These are phyloP conservation scores for Ceratosolen solmsi DNA, from an alignment of 1,140 invertebrate genomes.

Conservation along the genomic window DNA sequence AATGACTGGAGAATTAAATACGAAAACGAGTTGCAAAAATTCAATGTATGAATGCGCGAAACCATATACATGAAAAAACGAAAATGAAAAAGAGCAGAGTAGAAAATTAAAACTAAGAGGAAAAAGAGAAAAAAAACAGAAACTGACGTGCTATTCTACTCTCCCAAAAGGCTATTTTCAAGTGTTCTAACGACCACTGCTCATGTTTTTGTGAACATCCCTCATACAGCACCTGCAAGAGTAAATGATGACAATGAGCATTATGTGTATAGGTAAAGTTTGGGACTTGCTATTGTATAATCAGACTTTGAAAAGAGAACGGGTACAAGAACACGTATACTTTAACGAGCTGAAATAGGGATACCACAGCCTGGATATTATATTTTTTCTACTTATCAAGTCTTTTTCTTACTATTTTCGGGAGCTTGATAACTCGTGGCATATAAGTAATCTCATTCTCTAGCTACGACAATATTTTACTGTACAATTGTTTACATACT, in stretches of 20 bases:
- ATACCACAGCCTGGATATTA: not conserved
- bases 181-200: slow-evolving; percentile 39
- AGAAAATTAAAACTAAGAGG: not conserved
- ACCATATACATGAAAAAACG: no score
- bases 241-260: not conserved
- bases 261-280: slow-evolving; percentile 15
- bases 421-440: not conserved
- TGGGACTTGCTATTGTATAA: slow-evolving; percentile 40
- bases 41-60: no score
- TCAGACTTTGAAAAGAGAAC: slow-evolving; percentile 15
- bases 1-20: no score
- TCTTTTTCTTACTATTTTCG: slow-evolving; percentile 17
- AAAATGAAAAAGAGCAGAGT: no score
- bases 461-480: not conserved
- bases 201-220: slow-evolving; percentile 43
- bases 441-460: slow-evolving; percentile 4
- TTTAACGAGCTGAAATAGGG: not conserved
- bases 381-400: not conserved
- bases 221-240: slow-evolving; percentile 9
- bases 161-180: slow-evolving; percentile 35
- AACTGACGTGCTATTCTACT: not conserved
- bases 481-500: no score
- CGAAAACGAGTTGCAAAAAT: no score
- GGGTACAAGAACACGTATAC: slow-evolving; percentile 42
- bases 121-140: slow-evolving; percentile 31